Evolutionary conservation across 30 jellyfish, hydroid and myxozoan species (phyloP), one percentile per base, ranked within the genome.

Genomic region (Hydractinia echinata): DNA sequence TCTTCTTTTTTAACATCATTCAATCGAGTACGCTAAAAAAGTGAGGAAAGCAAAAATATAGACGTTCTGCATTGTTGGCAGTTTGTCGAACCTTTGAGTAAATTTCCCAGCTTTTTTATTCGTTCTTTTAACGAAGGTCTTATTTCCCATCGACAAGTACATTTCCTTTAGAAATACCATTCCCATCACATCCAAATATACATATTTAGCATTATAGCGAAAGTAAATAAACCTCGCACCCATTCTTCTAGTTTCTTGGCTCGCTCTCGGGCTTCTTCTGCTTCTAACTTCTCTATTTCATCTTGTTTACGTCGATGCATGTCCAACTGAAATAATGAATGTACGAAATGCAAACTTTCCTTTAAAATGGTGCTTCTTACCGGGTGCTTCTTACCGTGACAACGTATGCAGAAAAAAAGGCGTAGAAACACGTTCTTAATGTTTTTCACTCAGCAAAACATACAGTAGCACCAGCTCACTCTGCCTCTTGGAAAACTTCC

Each of bases 191-290:
- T 58, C 15, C 3, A 13, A 64, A 64, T 13, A 44, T n/a, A 64
- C 19, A 30, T 30, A 30, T 30, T 30, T 2, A 30, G 44, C 44
- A 30, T 30, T 30, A 30, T 30, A 30, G 44, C 44, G 2, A 2
- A 2, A 30, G 44, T 30, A 30, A 30, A 30, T 30, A 30, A 30
- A 30, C 44, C 44, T 30, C 44, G 44, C 81, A 93, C 99, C 99
- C 99, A 93, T 82, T 87, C 96, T 67, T 93, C 96, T 18, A 93
- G 82, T 50, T 81, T 81, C 61, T 79, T 85, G 15, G 99, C 99
- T 56, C 99, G 82, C 51, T 88, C 87, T 16, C 93, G 93, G 8
- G 99, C 99, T 67, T 93, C 99, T 18, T 76, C 95, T 44, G 87
- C 85, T 70, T 93, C 99, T 49, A 67, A 72, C 61, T 77, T 89